phyloP scores from a whole-genome alignment of 2,888 invertebrate species.

The Melikaiella ostensackeni region DNA sequence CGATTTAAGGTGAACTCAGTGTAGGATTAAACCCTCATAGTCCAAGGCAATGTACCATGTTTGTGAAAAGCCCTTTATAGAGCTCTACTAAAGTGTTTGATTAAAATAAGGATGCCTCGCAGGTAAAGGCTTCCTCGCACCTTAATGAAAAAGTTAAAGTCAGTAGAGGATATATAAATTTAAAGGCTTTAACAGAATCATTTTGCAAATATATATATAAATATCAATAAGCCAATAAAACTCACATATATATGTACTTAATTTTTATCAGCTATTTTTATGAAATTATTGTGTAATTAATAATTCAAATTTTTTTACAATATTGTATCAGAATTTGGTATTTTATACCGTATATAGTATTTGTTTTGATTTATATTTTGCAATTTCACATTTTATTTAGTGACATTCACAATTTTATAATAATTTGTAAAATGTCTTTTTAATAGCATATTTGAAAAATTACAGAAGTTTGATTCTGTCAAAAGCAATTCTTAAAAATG shows the following conservation, averaged over 20 bases:
- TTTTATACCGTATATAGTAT: too few relatives aligned
- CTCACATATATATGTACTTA: background rate
- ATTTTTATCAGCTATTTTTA: too few relatives aligned
- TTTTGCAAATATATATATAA: background rate
- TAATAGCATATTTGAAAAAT: too few relatives aligned
- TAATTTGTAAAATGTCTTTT: too few relatives aligned
- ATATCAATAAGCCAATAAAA: background rate
- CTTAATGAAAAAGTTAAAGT: constrained; percentile 26
- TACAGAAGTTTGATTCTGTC: too few relatives aligned
- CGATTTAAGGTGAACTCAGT: constrained; percentile 30
- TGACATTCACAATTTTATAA: too few relatives aligned
- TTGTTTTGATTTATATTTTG: too few relatives aligned
- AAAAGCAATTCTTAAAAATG: too few relatives aligned
- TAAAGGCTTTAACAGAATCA: background rate
- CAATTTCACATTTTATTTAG: too few relatives aligned
- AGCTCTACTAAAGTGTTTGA: constrained; percentile 32
- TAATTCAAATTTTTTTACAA: too few relatives aligned
- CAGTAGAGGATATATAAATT: constrained; percentile 14
- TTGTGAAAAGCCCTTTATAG: constrained; percentile 12
- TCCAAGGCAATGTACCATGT: constrained; percentile 31
- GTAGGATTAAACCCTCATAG: constrained; percentile 24
- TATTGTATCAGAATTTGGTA: too few relatives aligned
- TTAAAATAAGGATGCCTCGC: constrained; percentile 25
- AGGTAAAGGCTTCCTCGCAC: constrained; percentile 16
- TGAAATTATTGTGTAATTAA: too few relatives aligned